These are phyloP conservation scores for Ectemnius lituratus DNA, from an alignment of 2,888 invertebrate genomes.

Conservation along the genomic window DNA sequence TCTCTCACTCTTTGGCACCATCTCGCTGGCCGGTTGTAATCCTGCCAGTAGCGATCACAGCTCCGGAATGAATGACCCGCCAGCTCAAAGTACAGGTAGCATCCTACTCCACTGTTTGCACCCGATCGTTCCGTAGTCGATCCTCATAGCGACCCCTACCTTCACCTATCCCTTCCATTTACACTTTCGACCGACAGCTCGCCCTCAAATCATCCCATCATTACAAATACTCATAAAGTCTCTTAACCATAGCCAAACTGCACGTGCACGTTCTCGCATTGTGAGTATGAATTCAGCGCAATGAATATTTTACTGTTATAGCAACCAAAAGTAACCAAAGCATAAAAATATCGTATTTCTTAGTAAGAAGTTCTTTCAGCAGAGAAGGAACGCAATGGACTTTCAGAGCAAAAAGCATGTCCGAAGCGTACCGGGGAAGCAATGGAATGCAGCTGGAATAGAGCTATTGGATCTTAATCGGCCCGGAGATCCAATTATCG, in stretches of 20 bases:
- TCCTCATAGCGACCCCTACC: not conserved
- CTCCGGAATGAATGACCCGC: slow-evolving; percentile 48
- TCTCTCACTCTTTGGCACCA: too few species aligned
- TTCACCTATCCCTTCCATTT: slow-evolving; percentile 17
- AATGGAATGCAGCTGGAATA: not conserved
- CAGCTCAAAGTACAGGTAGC: slow-evolving; percentile 36
- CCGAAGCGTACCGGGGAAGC: too few species aligned
- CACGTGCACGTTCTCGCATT: too few species aligned
- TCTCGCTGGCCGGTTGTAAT: slow-evolving; percentile 9
- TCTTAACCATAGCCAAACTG: slow-evolving; percentile 21
- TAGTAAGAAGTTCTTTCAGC: too few species aligned
- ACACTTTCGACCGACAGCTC: slow-evolving; percentile 11
- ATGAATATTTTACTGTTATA: too few species aligned
- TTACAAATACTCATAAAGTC: slow-evolving; percentile 32
- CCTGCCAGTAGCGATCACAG: slow-evolving; percentile 21
- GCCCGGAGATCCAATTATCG: not conserved
- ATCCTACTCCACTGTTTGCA: slow-evolving; percentile 23
- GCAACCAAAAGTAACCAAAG: too few species aligned
- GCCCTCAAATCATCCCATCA: slow-evolving; percentile 26
- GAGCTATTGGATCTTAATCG: slow-evolving; percentile 19
- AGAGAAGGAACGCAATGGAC: too few species aligned
- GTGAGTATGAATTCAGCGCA: too few species aligned
- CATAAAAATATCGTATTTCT: too few species aligned
- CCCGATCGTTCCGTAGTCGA: slow-evolving; percentile 22
- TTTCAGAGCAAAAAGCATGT: too few species aligned